A percentile compares a stretch with the other conserved stretches of the same genome.
Conservation (phyloP, 2,888 invertebrate genomes). For the Tenthredo notha region DNA sequence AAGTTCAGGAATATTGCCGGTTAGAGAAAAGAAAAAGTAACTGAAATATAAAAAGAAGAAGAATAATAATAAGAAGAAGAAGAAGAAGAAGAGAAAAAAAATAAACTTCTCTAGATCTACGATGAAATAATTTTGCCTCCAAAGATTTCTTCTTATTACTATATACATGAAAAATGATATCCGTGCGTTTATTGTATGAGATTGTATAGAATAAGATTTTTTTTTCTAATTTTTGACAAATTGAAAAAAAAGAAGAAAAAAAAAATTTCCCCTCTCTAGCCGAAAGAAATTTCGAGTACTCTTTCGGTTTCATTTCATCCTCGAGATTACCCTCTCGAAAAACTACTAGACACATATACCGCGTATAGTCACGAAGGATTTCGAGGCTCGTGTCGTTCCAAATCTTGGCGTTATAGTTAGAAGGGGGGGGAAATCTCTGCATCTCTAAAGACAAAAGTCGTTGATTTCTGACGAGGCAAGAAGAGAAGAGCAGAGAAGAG, state of each 20-base stretch:
- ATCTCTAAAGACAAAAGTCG: constrained; percentile 38
- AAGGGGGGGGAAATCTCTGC: constrained; percentile 15
- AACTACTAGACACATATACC: background rate
- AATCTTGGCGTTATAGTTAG: constrained; percentile 18
- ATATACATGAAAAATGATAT: background rate
- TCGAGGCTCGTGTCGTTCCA: constrained; percentile 27
- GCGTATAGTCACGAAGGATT: background rate
- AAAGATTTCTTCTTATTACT: background rate
- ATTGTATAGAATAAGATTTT: background rate
- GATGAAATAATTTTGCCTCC: background rate
- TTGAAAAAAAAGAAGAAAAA: too few species aligned
- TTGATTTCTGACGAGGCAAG: constrained; percentile 35
- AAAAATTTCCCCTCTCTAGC: background rate
- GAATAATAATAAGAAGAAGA: background rate
- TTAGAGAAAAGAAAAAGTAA: background rate
- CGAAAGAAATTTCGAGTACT: background rate
- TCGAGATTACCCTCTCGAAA: background rate
- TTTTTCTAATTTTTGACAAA: background rate
- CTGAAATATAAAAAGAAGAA: background rate
- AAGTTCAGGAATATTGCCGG: constrained; percentile 21
- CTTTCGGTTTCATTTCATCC: background rate
- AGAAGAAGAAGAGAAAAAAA: background rate
- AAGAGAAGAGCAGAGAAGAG: background rate
- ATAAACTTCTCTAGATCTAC: background rate
- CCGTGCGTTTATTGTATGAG: too few species aligned